phyloP scores from a whole-genome alignment of 2,888 invertebrate species.

The Perdita meconis region DNA sequence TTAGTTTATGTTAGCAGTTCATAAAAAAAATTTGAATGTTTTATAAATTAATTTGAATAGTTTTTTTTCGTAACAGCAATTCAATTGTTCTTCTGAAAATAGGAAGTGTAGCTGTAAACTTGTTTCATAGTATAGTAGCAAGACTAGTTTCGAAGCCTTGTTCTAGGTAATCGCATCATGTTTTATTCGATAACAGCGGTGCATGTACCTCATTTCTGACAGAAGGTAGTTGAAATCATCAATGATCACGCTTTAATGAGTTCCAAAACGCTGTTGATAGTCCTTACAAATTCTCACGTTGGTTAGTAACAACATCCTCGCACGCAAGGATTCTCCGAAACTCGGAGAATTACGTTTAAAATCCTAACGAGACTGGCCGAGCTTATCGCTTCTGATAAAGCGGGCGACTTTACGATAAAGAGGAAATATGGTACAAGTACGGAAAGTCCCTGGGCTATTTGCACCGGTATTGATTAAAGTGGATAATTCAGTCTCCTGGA shows the following conservation, averaged over 20 bases:
- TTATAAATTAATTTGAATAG: too few species aligned
- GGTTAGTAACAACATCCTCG: constrained; percentile 28
- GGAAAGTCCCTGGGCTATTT: constrained; percentile 69
- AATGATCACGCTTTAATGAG: constrained; percentile 17
- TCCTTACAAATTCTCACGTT: constrained; percentile 19
- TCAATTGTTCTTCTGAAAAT: too few species aligned
- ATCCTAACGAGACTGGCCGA: constrained; percentile 45
- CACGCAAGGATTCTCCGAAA: constrained; percentile 13
- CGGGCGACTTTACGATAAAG: constrained; percentile 44
- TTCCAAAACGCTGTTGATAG: constrained; percentile 4
- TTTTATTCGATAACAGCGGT: too few species aligned
- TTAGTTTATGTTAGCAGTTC: not conserved
- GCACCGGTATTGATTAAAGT: constrained; percentile 67
- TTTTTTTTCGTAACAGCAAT: too few species aligned
- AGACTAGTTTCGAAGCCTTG: too few species aligned
- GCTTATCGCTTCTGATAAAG: constrained; percentile 64
- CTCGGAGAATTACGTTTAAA: constrained; percentile 54
- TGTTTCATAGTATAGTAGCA: too few species aligned
- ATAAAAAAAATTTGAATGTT: not conserved
- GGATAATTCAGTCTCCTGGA: constrained; percentile 60
- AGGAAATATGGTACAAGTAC: constrained; percentile 64
- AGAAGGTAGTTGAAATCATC: not conserved
- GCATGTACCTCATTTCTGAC: not conserved
- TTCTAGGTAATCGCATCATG: too few species aligned
- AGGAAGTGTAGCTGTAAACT: too few species aligned